Conservation (phyloP, 2,888 invertebrate species). For the Pilophorus perplexus region DNA sequence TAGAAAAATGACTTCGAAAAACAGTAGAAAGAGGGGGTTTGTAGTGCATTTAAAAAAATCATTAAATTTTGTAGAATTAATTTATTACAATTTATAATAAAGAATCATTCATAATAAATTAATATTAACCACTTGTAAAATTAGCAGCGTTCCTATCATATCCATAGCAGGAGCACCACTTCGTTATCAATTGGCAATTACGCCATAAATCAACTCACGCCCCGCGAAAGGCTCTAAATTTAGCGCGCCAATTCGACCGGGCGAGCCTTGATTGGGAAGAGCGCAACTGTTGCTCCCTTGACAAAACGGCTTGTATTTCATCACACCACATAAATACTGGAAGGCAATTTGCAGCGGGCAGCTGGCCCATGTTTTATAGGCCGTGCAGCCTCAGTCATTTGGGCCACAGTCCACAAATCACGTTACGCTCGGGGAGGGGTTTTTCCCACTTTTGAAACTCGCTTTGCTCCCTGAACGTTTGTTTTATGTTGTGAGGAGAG, state of each 20-base stretch:
- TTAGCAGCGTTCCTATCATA: no score
- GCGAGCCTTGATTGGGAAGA: neutral
- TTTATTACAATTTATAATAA: no score
- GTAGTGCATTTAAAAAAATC: no score
- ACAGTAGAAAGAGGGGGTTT: no score
- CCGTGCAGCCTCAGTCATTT: neutral
- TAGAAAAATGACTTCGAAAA: no score
- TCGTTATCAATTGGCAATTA: constrained; percentile 21
- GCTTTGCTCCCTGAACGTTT: neutral
- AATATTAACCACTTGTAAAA: no score
- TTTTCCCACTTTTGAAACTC: constrained; percentile 13
- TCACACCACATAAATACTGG: constrained; percentile 15
- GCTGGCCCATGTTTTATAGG: constrained; percentile 25
- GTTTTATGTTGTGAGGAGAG: constrained; percentile 11
- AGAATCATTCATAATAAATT: no score
- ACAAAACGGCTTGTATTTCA: constrained; percentile 21
- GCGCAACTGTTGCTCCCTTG: constrained; percentile 34
- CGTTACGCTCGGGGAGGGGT: neutral
- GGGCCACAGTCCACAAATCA: constrained; percentile 12
- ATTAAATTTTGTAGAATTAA: no score
- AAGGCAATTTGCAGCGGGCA: constrained; percentile 19
- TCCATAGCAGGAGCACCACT: no score
- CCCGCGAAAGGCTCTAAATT: neutral
- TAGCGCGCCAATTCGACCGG: neutral
- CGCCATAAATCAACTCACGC: constrained; percentile 12